phyloP scores from a whole-genome alignment of 2,797 vertebrate genomes.

The Pygocentrus nattereri region DNA sequence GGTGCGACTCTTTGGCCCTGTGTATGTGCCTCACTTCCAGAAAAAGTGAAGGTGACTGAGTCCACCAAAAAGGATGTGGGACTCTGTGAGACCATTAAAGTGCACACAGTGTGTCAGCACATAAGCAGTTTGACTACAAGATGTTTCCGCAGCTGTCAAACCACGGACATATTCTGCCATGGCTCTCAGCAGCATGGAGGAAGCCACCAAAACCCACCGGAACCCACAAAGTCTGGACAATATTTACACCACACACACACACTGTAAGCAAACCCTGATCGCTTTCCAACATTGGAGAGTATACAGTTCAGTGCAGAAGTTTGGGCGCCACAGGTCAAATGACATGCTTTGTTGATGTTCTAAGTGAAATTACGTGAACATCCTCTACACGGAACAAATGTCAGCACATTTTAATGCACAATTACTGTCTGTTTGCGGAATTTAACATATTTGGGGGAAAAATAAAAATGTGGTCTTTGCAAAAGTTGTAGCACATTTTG shows the following conservation, averaged over 20 bases:
- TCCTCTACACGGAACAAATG: no score
- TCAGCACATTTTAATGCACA: no score
- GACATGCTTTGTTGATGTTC: no score
- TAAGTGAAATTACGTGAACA: no score
- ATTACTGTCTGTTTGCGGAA: no score
- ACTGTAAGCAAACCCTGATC: conserved; percentile 7
- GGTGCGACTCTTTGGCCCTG: background rate
- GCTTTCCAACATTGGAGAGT: background rate
- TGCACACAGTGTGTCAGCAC: background rate
- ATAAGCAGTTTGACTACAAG: conserved; percentile 11
- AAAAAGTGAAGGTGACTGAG: conserved; percentile 36
- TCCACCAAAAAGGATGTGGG: conserved; percentile 1
- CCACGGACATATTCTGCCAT: background rate
- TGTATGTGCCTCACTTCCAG: conserved; percentile 17
- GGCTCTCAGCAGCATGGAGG: background rate
- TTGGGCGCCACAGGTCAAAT: no score
- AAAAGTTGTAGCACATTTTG: no score
- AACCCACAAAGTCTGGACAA: background rate
- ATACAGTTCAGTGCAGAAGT: background rate
- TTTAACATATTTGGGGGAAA: no score
- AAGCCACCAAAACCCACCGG: background rate
- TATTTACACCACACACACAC: background rate
- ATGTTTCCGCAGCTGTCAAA: conserved; percentile 9
- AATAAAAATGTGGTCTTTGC: no score
- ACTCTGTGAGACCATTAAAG: conserved; percentile 4